phyloP scores from a whole-genome alignment of 2,113 vertebrate genomes.

The Nyctereutes procyonoides region DNA sequence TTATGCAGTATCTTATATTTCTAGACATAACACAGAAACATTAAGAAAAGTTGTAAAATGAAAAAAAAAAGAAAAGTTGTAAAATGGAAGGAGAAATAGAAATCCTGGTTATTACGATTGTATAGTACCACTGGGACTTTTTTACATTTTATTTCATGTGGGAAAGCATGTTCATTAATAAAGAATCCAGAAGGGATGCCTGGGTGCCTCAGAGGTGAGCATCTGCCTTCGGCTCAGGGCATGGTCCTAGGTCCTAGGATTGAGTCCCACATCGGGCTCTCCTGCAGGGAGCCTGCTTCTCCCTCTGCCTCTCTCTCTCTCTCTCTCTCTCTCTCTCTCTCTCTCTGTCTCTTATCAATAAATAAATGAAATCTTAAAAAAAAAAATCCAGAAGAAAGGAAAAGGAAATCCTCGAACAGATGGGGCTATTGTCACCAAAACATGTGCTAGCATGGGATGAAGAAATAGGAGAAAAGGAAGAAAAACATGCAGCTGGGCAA shows the following conservation, averaged over 20 bases:
- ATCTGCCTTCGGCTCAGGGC: too few relatives aligned
- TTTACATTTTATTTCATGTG: neutral
- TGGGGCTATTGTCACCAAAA: neutral
- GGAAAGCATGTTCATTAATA: neutral
- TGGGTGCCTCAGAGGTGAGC: too few relatives aligned
- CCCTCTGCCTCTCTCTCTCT: too few relatives aligned
- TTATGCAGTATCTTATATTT: neutral
- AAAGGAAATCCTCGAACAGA: neutral
- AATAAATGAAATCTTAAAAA: too few relatives aligned
- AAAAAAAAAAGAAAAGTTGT: neutral
- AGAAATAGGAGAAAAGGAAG: neutral
- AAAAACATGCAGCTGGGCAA: neutral
- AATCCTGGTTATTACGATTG: neutral
- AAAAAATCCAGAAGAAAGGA: neutral
- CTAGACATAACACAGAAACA: neutral
- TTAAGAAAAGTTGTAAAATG: neutral
- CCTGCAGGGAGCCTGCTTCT: too few relatives aligned
- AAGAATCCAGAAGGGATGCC: neutral
- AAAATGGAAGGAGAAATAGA: neutral
- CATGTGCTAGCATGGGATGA: neutral
- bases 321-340: too few relatives aligned
- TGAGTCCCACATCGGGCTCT: too few relatives aligned
- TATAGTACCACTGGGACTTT: neutral
- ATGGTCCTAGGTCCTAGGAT: too few relatives aligned
- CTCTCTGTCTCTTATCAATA: too few relatives aligned